Conservation (phyloP, 2,113 vertebrate species). For the Australoheros scitulus region DNA sequence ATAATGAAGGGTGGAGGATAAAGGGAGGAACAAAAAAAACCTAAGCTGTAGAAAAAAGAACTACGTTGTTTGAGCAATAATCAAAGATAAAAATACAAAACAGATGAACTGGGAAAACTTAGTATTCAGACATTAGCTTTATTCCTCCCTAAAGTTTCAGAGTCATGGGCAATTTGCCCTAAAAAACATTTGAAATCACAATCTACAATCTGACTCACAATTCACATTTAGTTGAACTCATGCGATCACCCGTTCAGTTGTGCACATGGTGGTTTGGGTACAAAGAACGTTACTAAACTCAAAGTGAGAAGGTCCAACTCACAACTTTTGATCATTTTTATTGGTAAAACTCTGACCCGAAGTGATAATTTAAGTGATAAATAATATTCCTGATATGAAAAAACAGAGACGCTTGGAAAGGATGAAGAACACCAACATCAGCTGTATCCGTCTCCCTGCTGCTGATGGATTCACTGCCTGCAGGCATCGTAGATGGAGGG, state of each 20-base stretch:
- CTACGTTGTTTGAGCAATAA: constrained; percentile 19
- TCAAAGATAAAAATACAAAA: constrained; percentile 36
- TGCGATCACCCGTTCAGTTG: background rate
- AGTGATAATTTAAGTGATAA: background rate
- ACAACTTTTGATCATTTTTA: background rate
- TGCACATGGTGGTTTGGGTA: background rate
- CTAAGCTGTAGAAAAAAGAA: background rate
- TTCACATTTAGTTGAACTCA: background rate
- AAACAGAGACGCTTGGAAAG: background rate
- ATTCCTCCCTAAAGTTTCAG: background rate
- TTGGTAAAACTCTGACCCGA: background rate
- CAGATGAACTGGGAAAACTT: constrained; percentile 32
- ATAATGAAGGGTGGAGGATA: constrained; percentile 1
- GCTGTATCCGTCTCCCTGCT: background rate
- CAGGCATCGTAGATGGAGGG: background rate
- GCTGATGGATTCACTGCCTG: constrained; percentile 1
- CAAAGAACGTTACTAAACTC: background rate
- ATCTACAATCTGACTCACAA: background rate
- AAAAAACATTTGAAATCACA: background rate
- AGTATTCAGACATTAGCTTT: background rate
- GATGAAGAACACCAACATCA: background rate
- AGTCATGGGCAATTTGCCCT: background rate
- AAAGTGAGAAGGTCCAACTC: background rate
- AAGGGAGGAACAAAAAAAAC: background rate
- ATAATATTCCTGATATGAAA: background rate